Evolutionary conservation across 1,140 invertebrate genomes (phyloP), one percentile per base, ranked within the genome.

Genomic region (Lepidurus arcticus): DNA sequence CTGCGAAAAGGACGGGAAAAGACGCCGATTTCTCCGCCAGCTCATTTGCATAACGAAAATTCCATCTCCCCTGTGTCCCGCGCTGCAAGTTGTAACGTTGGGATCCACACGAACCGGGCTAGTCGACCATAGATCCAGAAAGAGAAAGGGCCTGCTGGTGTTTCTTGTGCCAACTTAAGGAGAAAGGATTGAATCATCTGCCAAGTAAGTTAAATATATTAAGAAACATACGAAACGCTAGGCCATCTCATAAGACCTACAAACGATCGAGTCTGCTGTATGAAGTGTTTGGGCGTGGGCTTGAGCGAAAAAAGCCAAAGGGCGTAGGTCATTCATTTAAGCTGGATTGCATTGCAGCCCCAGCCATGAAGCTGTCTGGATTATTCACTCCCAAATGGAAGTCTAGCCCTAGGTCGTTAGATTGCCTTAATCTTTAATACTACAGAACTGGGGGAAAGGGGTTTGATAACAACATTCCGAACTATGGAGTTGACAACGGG

Each of bases 131-230:
- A 65, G 53, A 65, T 21, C 16, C 21, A 65, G 53, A 65, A 65
- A 65, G 53, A 65, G 53, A 65, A 65, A 65, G 53, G 53, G 53
- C 13, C 53, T 65, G 21, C 16, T 65, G 16, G 45, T 65, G 13
- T 65, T 65, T 65, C 53, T 65, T 65, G 53, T 65, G 53, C 53
- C 53, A 65, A 65, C 21, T 16, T 65, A n/a, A 65, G 53, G 53
- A 65, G 53, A 65, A 65, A 65, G 53, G 53, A 65, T 65, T 65
- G 16, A 7, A 65, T 10, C 53, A 65, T 65, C 53, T 65, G 53
- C 53, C 53, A 65, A 65, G 53, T 65, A 65, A 65, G 53, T 65
- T 65, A n/a, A 65, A 65, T 21, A 13, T 65, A n/a, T 13, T 21
- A 65, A 16, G 13, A 65, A 13, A 65, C 53, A 65, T 65, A 65